Base-by-base conservation (phyloP, 1,140 invertebrate genomes). In the Calosoma granatense region DNA sequence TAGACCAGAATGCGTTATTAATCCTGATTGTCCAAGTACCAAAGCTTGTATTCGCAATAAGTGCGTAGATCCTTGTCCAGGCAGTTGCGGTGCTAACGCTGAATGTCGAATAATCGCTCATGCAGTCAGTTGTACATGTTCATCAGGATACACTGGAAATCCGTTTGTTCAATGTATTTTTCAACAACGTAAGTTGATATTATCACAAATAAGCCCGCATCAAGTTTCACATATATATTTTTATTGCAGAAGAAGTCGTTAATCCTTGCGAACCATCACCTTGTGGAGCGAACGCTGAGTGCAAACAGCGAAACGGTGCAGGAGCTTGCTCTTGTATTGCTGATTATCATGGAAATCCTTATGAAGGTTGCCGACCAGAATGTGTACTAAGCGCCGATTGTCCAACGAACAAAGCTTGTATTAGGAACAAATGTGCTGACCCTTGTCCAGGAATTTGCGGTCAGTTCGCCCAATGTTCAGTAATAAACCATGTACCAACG, bases 381-480 rank as follows among this genome's bases (percentile, higher is more conserved):
- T 91, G 89, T 70, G 80, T 83, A 0, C 85, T 87, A 36, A 90
- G 89, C 67, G 83, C 87, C 53, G 89, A 92, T 65, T 92, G 90
- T 72, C 77, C 85, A 0, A 82, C 85, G 53, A 82, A 87, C 64
- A 67, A 85, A 56, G 87, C 88, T 39, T 92, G 90, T 64, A 82
- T 88, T 53, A 86, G 86, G 64, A 85, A 90, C 70, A 84, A 83
- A 63, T 93, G 90, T 67, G 80, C 74, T 64, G 87, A 92, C 72
- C 90, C 89, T 19, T 93, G 90, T 65, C 86, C 87, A 12, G 88
- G 88, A 20, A 87, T 87, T 1, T 94, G 91, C 67, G 91, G 90
- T 22, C 74, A 83, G 17, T 90, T 92, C 67, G 88, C 90, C 0
- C 77, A 81, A 57, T 94, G 91, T 66, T 82, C 80, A 60, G 86